Evolutionary conservation across 2,113 vertebrate species (phyloP).

Genomic region (Percina caprodes): DNA sequence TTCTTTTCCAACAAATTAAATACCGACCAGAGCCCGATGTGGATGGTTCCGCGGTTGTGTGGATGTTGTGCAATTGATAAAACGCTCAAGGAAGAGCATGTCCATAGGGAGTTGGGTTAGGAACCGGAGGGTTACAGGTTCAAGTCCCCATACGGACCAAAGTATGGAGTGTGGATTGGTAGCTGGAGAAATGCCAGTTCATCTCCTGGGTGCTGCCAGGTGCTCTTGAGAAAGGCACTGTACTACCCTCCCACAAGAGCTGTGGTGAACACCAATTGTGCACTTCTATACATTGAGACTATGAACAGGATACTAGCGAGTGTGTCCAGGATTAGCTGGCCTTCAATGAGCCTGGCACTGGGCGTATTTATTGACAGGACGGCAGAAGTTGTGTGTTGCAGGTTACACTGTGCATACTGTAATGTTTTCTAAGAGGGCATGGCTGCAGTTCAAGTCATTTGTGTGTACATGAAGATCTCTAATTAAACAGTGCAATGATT

Average conservation of each 20-base stretch:
- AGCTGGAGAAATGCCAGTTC: too few relatives aligned
- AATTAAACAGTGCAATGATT: slow-evolving; percentile 12
- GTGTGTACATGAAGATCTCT: slow-evolving; percentile 36
- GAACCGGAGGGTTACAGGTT: too few relatives aligned
- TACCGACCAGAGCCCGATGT: slow-evolving; percentile 19
- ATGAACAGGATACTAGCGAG: slow-evolving; percentile 51
- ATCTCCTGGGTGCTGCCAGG: too few relatives aligned
- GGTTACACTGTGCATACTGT: not conserved
- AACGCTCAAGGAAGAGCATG: slow-evolving; percentile 33
- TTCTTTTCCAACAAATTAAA: slow-evolving; percentile 32
- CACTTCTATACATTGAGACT: slow-evolving; percentile 22
- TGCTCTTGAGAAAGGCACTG: too few relatives aligned
- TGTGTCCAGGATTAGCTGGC: slow-evolving; percentile 46
- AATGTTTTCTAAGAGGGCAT: slow-evolving; percentile 67
- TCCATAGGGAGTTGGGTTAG: too few relatives aligned
- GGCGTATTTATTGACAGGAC: slow-evolving; percentile 57
- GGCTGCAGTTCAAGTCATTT: slow-evolving; percentile 28
- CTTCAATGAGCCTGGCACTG: slow-evolving; percentile 22
- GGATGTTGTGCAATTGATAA: slow-evolving; percentile 41
- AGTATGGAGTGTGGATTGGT: too few relatives aligned
- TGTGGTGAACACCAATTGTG: not conserved
- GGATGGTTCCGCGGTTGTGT: slow-evolving; percentile 9
- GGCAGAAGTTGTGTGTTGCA: slow-evolving; percentile 14
- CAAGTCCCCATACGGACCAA: too few relatives aligned
- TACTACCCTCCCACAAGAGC: not conserved